A percentile compares a stretch with the other conserved stretches of the same genome.
These are phyloP conservation scores for Philypnodon macrostomus DNA, from an alignment of 2,797 vertebrate genomes.

Conservation along the genomic window DNA sequence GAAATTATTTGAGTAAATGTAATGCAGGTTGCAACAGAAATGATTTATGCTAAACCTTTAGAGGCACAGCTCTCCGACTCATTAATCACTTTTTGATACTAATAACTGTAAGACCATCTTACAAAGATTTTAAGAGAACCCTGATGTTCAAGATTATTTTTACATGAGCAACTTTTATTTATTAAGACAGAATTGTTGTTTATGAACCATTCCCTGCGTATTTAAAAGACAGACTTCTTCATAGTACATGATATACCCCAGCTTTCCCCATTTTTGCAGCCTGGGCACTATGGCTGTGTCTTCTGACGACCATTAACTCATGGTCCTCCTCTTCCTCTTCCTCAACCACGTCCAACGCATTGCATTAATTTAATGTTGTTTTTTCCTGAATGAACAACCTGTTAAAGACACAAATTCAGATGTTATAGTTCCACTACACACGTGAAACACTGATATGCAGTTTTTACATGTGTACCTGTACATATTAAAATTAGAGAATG, in stretches of 20 bases:
- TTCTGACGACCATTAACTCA: conserved; percentile 46
- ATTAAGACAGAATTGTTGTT: conserved; percentile 53
- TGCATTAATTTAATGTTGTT: conserved; percentile 76
- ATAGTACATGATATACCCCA: conserved; percentile 21
- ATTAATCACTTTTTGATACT: too few relatives aligned
- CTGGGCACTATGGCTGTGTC: conserved; percentile 46
- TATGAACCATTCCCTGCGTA: conserved; percentile 23
- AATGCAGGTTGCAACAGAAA: not conserved
- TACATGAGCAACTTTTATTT: conserved; percentile 53
- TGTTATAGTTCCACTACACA: too few relatives aligned
- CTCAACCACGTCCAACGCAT: conserved; percentile 17
- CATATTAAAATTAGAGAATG: too few relatives aligned
- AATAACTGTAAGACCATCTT: conserved; percentile 6
- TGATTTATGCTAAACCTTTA: not conserved
- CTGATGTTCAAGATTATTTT: conserved; percentile 32
- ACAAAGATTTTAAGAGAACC: conserved; percentile 8
- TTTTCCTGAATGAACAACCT: conserved; percentile 84
- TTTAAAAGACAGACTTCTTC: conserved; percentile 24
- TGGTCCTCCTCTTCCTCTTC: conserved; percentile 28
- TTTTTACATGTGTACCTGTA: too few relatives aligned
- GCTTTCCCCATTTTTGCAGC: conserved; percentile 12
- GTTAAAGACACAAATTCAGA: not conserved
- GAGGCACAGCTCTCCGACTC: not conserved
- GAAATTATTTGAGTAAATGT: too few relatives aligned
- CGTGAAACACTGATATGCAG: too few relatives aligned